Evolutionary conservation across 2,797 vertebrate species (phyloP), one percentile per base, ranked within the genome.

Genomic region (Taeniopygia guttata): DNA sequence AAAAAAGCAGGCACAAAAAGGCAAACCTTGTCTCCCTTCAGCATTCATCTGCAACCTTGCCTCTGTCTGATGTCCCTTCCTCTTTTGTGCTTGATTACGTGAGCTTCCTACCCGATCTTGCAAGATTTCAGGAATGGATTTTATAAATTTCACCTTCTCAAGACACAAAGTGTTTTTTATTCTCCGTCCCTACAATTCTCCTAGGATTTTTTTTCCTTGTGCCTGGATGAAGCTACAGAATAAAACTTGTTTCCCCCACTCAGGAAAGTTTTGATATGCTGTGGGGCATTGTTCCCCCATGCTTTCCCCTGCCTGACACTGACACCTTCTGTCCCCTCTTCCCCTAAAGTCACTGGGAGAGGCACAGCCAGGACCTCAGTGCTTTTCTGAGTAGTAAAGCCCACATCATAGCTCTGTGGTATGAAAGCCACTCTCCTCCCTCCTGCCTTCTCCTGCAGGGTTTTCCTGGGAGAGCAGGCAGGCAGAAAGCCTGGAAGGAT

Each of bases 221-320:
- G 13, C 4, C 22, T 78, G 49, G 34, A 15, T 58, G 36, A 78
- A 68, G 46, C 13, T 51, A 34, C 9, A 49, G 42, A 55, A 56
- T 16, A 6, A 93, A 38, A 17, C 3, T 84, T 82, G 14, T 52
- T 87, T 52, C 11, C 15, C 6, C 16, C 20, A 40, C 15, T 16
- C 30, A 81, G 38, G 9, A 29, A 67, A 52, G 18, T 60, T 76
- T 16, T 60, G 18, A 52, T 3, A 0, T 63, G 26, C 13, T 67
- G 40, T 5, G 1, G 23, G 16, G 10, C 38, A 56, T 25, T 67
- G 26, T 46, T 3, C 8, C 11, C 3, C 5, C 5, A 7, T 12
- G 52, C 8, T 40, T 59, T 16, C 30, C 11, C 16, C 6, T 9
- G 5, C 15, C 11, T 81, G 18, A 9, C n/a, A 70, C 34, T 13